phyloP scores from a whole-genome alignment of 2,888 invertebrate genomes.

The Drosophila mimica region DNA sequence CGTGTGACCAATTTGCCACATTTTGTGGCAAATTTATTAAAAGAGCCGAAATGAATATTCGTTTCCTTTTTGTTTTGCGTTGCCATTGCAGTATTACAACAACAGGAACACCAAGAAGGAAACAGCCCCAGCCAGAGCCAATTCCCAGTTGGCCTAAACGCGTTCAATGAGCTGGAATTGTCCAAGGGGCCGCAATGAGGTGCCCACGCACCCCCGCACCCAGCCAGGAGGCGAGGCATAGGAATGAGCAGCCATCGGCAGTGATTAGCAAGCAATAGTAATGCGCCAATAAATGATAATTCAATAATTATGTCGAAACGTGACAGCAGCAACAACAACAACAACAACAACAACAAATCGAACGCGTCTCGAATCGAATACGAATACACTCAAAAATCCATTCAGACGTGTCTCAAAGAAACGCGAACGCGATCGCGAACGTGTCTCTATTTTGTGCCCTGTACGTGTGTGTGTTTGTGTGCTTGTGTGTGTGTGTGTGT shows the following conservation, averaged over 20 bases:
- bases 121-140: constrained; percentile 5
- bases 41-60: constrained; percentile 64
- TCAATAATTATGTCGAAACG: constrained; percentile 32
- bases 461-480: constrained; percentile 17
- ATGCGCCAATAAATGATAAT: constrained; percentile 38
- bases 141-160: constrained; percentile 25
- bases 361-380: constrained; percentile 20
- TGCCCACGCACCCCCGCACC: not conserved
- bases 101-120: constrained; percentile 12
- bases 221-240: constrained; percentile 2
- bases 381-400: constrained; percentile 37
- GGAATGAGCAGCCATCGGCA: constrained; percentile 12
- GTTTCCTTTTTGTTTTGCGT: constrained; percentile 51
- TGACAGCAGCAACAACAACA: constrained; percentile 18
- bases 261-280: constrained; percentile 38
- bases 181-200: constrained; percentile 49
- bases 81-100: constrained; percentile 59
- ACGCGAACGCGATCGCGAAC: constrained; percentile 44
- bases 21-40: constrained; percentile 72
- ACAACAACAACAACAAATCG: constrained; percentile 1
- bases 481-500: constrained; percentile 7
- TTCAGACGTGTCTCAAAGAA: constrained; percentile 33
- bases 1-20: constrained; percentile 23
- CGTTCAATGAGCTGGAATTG: constrained; percentile 71
- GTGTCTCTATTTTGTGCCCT: constrained; percentile 26